A percentile compares a stretch with the other conserved stretches of the same genome.
phyloP scores from a whole-genome alignment of 2,797 vertebrate genomes.

The Schizothorax lantsangensis region DNA sequence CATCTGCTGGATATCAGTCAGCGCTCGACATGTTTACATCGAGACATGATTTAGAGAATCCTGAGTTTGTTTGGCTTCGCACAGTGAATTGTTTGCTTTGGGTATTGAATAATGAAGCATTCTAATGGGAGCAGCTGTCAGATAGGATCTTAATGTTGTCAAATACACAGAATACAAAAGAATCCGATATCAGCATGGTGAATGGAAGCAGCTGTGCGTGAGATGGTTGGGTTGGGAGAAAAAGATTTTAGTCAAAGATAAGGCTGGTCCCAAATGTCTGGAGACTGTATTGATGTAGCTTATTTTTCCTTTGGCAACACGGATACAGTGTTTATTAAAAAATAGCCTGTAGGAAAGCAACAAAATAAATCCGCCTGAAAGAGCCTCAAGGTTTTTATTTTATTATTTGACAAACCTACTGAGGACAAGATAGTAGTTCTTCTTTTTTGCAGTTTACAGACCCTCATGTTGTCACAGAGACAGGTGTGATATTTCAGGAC shows the following conservation, averaged over 20 bases:
- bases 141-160: conserved; percentile 73
- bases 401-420: conserved; percentile 19
- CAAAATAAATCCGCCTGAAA: conserved; percentile 16
- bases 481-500: conserved; percentile 13
- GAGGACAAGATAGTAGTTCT: background rate
- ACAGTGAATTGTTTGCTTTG: conserved; percentile 63
- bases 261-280: conserved; percentile 20
- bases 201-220: conserved; percentile 55
- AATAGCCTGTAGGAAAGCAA: background rate
- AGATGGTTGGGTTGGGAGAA: conserved; percentile 6
- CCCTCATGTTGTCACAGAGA: background rate
- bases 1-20: conserved; percentile 43
- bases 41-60: conserved; percentile 15
- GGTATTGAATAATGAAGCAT: conserved; percentile 69
- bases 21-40: conserved; percentile 51
- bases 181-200: conserved; percentile 56
- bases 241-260: conserved; percentile 52
- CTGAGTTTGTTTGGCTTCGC: conserved; percentile 61
- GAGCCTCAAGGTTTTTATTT: conserved; percentile 17
- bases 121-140: conserved; percentile 58
- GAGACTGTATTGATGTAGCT: conserved; percentile 15
- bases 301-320: conserved; percentile 27
- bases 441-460: conserved; percentile 1
- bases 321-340: conserved; percentile 1
- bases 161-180: conserved; percentile 66